Base-by-base conservation (phyloP, 2,797 vertebrate species). In the Falco naumanni region DNA sequence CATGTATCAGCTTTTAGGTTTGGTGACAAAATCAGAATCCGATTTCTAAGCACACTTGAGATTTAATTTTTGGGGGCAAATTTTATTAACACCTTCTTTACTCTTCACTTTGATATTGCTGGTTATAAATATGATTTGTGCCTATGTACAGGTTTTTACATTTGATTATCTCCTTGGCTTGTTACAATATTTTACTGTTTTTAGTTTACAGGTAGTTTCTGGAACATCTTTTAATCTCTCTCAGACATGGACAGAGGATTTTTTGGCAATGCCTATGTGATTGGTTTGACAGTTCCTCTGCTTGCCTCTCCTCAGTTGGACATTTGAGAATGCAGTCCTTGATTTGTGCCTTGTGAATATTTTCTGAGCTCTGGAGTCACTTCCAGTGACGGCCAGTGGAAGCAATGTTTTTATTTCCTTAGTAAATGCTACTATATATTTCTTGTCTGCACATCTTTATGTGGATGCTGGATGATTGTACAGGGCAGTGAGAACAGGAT, bases 221-320 rank as follows among this genome's bases (percentile, higher is more conserved):
- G 75, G n/a, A 87, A 50, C 20, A 29, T 78, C 77, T 75, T 75
- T 66, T 63, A 47, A 4, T 79, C 9, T 74, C 29, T 71, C 22
- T 86, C 2, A n/a, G 63, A 41, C 37, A 6, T 59, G 47, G 34
- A 41, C 66, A 48, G n/a, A 47, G 45, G 48, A 39, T 24, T 84
- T 89, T 89, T 92, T 87, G 51, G 60, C 51, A 22, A 11, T 39
- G 34, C 24, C 29, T 50, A 3, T 82, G 66, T 76, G 77, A n/a
- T 50, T 34, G 26, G 20, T 92, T 93, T 90, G 59, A 54, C 60
- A 61, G 0, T 76, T 79, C 31, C 47, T 84, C 34, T 84, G 39
- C 77, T 92, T 2, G 3, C 9, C 25, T 87, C 12, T 87, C 34
- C 33, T 61, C 1, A 4, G 31, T 31, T 0, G 0, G 57, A 57